Conservation (phyloP, 1,140 invertebrate genomes). For the Rhopalosiphum padi region DNA sequence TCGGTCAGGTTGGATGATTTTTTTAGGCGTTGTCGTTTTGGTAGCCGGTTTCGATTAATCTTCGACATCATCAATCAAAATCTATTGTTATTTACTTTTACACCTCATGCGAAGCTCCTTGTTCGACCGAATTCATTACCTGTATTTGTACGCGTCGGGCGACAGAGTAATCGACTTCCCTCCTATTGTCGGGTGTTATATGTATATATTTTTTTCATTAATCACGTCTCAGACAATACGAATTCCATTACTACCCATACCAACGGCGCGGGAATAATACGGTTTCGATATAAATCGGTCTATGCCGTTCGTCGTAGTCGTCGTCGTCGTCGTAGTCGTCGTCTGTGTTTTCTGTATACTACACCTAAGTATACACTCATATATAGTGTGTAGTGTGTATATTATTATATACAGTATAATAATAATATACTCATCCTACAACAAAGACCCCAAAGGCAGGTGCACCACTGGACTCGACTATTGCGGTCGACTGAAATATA, state of each 20-base stretch:
- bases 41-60: conserved; percentile 57
- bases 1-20: conserved; percentile 8
- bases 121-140: conserved; percentile 56
- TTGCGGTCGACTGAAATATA: conserved; percentile 14
- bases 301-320: neutral
- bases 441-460: conserved; percentile 24
- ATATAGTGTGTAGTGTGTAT: neutral
- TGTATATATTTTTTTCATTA: conserved; percentile 58
- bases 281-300: conserved; percentile 13
- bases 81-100: conserved; percentile 58
- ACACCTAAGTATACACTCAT: neutral
- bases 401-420: neutral
- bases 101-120: conserved; percentile 53
- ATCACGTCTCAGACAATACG: conserved; percentile 56
- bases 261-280: neutral
- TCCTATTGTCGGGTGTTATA: conserved; percentile 25
- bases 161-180: conserved; percentile 56
- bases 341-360: neutral
- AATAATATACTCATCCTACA: neutral
- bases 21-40: conserved; percentile 56
- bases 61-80: conserved; percentile 58
- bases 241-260: conserved; percentile 55
- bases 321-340: neutral
- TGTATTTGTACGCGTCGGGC: conserved; percentile 34
- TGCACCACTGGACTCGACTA: conserved; percentile 33